Conservation (phyloP, 2,113 vertebrate genomes). For the Platichthys stellatus region DNA sequence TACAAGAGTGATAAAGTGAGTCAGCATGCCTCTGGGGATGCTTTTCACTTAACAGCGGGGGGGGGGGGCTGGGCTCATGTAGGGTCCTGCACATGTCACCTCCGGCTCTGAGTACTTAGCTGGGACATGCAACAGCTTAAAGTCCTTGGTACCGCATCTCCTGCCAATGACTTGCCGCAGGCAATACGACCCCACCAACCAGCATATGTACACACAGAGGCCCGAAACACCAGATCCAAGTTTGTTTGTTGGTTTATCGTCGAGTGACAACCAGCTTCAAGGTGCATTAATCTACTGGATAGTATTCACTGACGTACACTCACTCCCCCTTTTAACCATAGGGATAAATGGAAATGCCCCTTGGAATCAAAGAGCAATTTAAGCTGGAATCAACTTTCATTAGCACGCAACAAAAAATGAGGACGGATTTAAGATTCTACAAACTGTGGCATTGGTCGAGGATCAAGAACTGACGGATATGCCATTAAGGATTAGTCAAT, state of each 20-base stretch:
- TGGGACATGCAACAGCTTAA: slow-evolving; percentile 3
- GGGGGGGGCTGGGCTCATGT: neutral
- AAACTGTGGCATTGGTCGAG: slow-evolving; percentile 31
- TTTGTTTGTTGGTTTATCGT: neutral
- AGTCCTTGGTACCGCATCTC: slow-evolving; percentile 4
- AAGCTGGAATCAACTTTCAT: slow-evolving; percentile 57
- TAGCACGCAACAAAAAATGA: slow-evolving; percentile 54
- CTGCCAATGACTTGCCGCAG: slow-evolving; percentile 2
- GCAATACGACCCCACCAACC: neutral
- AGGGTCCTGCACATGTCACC: neutral
- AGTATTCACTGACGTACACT: slow-evolving; percentile 2
- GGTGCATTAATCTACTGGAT: too few relatives aligned
- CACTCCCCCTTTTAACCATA: slow-evolving; percentile 23
- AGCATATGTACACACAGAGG: slow-evolving; percentile 1
- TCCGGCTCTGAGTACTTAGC: neutral
- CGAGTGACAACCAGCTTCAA: too few relatives aligned
- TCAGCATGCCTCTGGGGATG: slow-evolving; percentile 29
- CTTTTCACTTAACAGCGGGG: slow-evolving; percentile 49
- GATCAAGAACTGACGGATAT: slow-evolving; percentile 44
- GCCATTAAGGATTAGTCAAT: slow-evolving; percentile 60
- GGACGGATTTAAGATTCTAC: slow-evolving; percentile 29
- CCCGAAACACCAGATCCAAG: slow-evolving; percentile 4
- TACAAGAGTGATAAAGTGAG: slow-evolving; percentile 57
- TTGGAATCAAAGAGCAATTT: slow-evolving; percentile 69
- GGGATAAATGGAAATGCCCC: slow-evolving; percentile 53